Evolutionary conservation across 2,113 vertebrate genomes (phyloP), one percentile per base, ranked within the genome.

Genomic region (Romanogobio albipinnatus): DNA sequence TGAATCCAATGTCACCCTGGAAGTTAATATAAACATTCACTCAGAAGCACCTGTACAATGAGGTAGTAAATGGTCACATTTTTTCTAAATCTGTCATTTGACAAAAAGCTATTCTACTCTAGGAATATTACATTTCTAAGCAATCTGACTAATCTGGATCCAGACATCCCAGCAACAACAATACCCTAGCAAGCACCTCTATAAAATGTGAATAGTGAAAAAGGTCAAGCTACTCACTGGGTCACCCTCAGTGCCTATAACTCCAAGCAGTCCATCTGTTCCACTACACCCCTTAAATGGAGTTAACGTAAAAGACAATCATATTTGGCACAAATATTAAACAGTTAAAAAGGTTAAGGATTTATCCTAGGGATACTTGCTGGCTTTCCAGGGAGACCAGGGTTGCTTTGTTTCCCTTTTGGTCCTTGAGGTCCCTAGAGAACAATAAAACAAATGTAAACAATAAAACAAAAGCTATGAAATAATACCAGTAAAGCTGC

Each of bases 191-290:
- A 68, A 68, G 7, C 15, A 39, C 29, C 0, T 17, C 26, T 36
- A 36, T 36, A 36, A 66, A 66, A 66, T 68, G 9, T 24, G 58
- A 61, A 24, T 61, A 24, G 39, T 49, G 5, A 75, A 75, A 17
- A 51, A 17, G 5, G 9, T 1, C 47, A 19, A 9, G 1, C 15
- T 75, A 85, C 90, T 91, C 88, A 95, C 95, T 53, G 90, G 92
- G 86, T 95, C 90, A 0, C 95, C 95, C 87, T 94, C 93, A 70
- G 90, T 95, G n/a, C 95, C 95, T 76, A 91, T 89, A 56, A 95
- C 94, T 62, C 95, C 95, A 9, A 94, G 90, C 76, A 95, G 89
- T 7, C 95, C 95, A 59, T 95, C 93, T 84, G 93, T 87, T 36
- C 93, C 95, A 10, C 87, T 75, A 1, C 81, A 76, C 26, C 93